phyloP scores from a whole-genome alignment of 2,113 vertebrate species.

The rat (Rattus norvegicus) region DNA sequence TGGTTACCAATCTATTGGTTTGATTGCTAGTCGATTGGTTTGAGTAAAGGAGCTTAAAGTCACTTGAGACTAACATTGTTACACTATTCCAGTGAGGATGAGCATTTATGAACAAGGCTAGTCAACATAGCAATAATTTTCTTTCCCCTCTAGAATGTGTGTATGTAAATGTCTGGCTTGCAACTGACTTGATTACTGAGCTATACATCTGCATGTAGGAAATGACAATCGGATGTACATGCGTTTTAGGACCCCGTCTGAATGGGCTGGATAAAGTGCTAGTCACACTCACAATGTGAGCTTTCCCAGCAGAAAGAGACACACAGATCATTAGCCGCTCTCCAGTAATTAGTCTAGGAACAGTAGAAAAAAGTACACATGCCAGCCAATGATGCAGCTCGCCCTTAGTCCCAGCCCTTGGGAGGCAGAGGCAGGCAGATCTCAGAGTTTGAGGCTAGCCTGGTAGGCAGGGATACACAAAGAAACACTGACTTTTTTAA shows the following conservation, averaged over 20 bases:
- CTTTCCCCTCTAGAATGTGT: conserved; percentile 19
- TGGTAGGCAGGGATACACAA: too few species aligned
- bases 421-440: too few species aligned
- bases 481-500: too few species aligned
- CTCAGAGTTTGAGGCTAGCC: too few species aligned
- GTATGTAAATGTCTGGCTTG: conserved; percentile 43
- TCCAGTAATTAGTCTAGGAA: conserved; percentile 10
- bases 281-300: conserved; percentile 10
- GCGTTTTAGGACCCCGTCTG: conserved; percentile 12
- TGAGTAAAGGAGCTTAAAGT: conserved; percentile 19
- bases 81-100: conserved; percentile 15
- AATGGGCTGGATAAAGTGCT: not conserved
- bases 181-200: not conserved
- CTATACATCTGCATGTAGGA: not conserved
- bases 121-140: not conserved
- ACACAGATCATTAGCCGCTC: not conserved
- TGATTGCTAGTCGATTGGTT: too few species aligned
- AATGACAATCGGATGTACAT: not conserved
- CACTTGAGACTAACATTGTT: not conserved
- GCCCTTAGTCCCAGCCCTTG: too few species aligned
- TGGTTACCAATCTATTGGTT: not conserved
- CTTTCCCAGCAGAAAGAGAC: not conserved
- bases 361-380: not conserved
- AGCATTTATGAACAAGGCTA: conserved; percentile 35
- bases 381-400: too few species aligned